Base-by-base conservation (phyloP, 2,888 invertebrate species). In the Aphodius sticticus region DNA sequence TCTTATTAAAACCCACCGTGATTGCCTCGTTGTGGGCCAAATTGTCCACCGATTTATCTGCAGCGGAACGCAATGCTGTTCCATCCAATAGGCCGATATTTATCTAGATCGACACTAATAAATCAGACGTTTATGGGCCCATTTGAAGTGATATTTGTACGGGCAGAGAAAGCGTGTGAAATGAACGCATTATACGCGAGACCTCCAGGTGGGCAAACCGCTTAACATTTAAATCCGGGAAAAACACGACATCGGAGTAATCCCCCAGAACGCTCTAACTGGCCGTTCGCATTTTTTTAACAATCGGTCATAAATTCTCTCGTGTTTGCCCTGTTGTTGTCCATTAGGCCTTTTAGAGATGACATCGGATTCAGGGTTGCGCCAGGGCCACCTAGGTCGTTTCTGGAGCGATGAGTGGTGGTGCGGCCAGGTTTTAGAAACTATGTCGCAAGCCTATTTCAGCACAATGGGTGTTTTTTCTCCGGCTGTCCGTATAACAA, bases 131-230 rank as follows among this genome's bases (percentile, higher is more conserved):
- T 37, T 35, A 37, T 74, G 74, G 36, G 74, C 74, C 74, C 74
- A 53, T 53, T 53, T 53, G 53, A 53, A 53, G 53, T 53, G 53
- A 53, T 53, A 53, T 53, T 53, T 53, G 53, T 53, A 81, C 79
- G 82, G 84, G 84, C 86, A 85, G 85, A 85, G 85, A 85, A 83
- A 84, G 84, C 86, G 86, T 86, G 86, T 86, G 86, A 86, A 86
- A 85, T 86, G 74, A 35, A 74, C 74, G 35, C 37, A 37, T 74
- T 36, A 36, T 36, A 35, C 74, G 84, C 7, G 7, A 53, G 53
- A 74, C 37, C 74, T 84, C 86, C 86, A 86, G 86, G 86, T 86
- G 86, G 85, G 84, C 74, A 26, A 35, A 74, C 74, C 37, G 36
- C 36, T 74, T 37, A 35, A 35, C 74, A 74, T 74, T 74, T 35